These are phyloP conservation scores for Plagodis pulveraria DNA, from an alignment of 2,888 invertebrate species.

Conservation along the genomic window DNA sequence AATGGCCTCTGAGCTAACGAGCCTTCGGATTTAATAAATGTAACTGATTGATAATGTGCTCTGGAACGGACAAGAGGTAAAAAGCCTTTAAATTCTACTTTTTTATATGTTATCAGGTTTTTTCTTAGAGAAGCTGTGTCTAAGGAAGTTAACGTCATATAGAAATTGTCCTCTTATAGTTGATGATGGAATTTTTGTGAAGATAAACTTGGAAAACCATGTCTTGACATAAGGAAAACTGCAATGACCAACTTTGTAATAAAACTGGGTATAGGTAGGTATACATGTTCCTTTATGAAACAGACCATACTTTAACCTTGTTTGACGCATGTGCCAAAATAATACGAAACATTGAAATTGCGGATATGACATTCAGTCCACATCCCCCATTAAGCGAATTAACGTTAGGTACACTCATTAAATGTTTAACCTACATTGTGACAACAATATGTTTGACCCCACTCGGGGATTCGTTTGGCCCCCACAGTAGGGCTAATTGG, in stretches of 20 bases:
- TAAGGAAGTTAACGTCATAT: too few species aligned
- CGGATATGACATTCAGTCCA: constrained; percentile 50
- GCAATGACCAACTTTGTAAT: too few species aligned
- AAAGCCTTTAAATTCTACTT: not conserved
- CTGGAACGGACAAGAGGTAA: not conserved
- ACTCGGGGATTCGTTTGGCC: constrained; percentile 25
- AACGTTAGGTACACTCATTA: not conserved
- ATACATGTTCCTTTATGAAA: too few species aligned
- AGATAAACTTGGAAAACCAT: too few species aligned
- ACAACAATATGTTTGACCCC: constrained; percentile 56
- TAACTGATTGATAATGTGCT: constrained; percentile 11
- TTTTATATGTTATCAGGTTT: too few species aligned
- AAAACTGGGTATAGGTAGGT: too few species aligned
- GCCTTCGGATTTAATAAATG: constrained; percentile 8
- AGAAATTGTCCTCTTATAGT: too few species aligned
- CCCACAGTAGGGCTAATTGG: constrained; percentile 46
- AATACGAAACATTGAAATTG: constrained; percentile 23
- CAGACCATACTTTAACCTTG: too few species aligned
- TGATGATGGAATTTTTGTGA: too few species aligned
- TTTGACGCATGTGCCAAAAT: constrained; percentile 6
- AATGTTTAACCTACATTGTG: constrained; percentile 53
- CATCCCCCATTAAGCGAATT: constrained; percentile 58
- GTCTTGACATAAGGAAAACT: too few species aligned
- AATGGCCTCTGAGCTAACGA: constrained; percentile 46
- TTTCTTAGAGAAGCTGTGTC: too few species aligned